Evolutionary conservation across 1,140 invertebrate genomes (phyloP).

Genomic region (Diorhabda elongata): DNA sequence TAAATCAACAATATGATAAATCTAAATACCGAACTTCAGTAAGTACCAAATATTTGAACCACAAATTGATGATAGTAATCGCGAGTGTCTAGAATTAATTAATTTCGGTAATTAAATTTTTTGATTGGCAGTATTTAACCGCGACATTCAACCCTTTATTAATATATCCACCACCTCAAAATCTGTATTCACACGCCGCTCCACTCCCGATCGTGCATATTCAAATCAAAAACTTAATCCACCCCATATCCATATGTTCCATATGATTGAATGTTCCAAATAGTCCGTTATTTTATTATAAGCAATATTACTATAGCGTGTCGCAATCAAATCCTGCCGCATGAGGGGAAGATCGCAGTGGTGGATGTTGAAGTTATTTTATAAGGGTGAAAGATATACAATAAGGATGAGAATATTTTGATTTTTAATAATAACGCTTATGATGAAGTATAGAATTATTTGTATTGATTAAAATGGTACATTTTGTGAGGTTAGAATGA

Average conservation of each 20-base stretch:
- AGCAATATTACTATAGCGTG: slow-evolving; percentile 14
- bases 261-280: slow-evolving; percentile 11
- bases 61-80: too few relatives aligned
- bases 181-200: neutral
- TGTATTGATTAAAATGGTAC: too few relatives aligned
- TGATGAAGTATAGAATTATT: too few relatives aligned
- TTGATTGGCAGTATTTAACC: slow-evolving; percentile 1
- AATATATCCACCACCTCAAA: neutral
- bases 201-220: neutral
- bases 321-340: slow-evolving; percentile 13
- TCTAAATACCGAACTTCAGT: too few relatives aligned
- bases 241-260: slow-evolving; percentile 4
- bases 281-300: slow-evolving; percentile 17
- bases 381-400: too few relatives aligned
- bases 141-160: neutral
- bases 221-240: slow-evolving; percentile 5
- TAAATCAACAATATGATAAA: too few relatives aligned
- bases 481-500: too few relatives aligned
- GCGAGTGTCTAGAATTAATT: neutral
- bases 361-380: too few relatives aligned
- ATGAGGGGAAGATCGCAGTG: neutral
- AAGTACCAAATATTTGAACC: too few relatives aligned
- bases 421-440: too few relatives aligned
- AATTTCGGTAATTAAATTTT: neutral
- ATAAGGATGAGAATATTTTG: too few relatives aligned